Percentiles rank a stretch among this genome's conserved stretches.
Evolutionary conservation across 2,113 vertebrate genomes (phyloP).

Genomic region (Clinocottus analis): DNA sequence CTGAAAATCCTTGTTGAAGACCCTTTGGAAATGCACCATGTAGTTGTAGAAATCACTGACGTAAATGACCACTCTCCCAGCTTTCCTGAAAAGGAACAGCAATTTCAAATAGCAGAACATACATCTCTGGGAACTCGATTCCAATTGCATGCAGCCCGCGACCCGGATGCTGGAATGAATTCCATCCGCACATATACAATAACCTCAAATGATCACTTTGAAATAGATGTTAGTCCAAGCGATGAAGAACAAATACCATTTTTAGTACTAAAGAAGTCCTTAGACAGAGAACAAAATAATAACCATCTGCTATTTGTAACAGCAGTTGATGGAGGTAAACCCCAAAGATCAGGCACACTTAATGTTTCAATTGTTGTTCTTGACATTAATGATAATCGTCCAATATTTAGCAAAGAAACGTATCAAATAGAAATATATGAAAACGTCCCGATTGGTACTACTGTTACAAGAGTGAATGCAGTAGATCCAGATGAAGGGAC

Average conservation of each 20-base stretch:
- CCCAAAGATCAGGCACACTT: slow-evolving; percentile 61
- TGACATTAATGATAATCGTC: slow-evolving; percentile 80
- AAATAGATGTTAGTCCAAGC: slow-evolving; percentile 56
- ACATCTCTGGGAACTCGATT: slow-evolving; percentile 75
- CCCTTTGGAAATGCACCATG: slow-evolving; percentile 79
- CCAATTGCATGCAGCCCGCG: slow-evolving; percentile 80
- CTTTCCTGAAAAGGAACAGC: slow-evolving; percentile 76
- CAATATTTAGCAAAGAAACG: slow-evolving; percentile 67
- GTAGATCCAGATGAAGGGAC: slow-evolving; percentile 64
- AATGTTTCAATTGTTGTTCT: slow-evolving; percentile 73
- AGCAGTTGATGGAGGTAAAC: slow-evolving; percentile 81
- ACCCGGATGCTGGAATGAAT: slow-evolving; percentile 83
- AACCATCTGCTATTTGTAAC: slow-evolving; percentile 59
- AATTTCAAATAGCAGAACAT: slow-evolving; percentile 75
- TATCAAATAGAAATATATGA: slow-evolving; percentile 67
- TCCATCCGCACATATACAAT: slow-evolving; percentile 80
- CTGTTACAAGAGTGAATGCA: slow-evolving; percentile 53
- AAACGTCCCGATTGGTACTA: slow-evolving; percentile 52
- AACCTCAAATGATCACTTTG: slow-evolving; percentile 72
- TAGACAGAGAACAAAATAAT: slow-evolving; percentile 73
- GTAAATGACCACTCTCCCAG: slow-evolving; percentile 81
- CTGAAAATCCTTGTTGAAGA: slow-evolving; percentile 80
- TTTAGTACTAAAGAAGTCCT: slow-evolving; percentile 72
- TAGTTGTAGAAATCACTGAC: slow-evolving; percentile 77
- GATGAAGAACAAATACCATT: slow-evolving; percentile 73